These are phyloP conservation scores for Macrobrachium nipponense DNA, from an alignment of 1,140 invertebrate genomes.

Conservation along the genomic window DNA sequence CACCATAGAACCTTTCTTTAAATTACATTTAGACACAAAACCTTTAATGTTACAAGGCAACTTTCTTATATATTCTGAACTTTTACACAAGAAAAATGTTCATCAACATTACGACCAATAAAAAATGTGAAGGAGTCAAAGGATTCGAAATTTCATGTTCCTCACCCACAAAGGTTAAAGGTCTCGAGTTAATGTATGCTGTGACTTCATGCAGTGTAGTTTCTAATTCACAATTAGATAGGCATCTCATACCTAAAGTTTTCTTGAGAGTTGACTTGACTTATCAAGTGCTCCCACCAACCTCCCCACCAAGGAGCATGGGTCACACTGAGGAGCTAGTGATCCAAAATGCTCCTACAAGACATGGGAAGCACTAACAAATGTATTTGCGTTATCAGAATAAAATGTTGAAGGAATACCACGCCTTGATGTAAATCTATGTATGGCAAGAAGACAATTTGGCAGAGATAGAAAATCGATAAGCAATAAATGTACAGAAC, in stretches of 20 bases:
- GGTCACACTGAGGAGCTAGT: neutral
- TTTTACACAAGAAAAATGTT: neutral
- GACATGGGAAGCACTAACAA: neutral
- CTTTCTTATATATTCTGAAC: neutral
- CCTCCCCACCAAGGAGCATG: too few relatives aligned
- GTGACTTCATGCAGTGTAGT: neutral
- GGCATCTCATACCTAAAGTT: too few relatives aligned
- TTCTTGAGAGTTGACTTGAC: too few relatives aligned
- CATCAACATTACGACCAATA: neutral
- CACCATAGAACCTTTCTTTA: conserved; percentile 4
- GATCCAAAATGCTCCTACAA: neutral
- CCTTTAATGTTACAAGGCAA: neutral
- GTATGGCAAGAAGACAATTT: too few relatives aligned
- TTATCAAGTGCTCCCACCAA: too few relatives aligned
- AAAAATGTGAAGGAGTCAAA: conserved; percentile 6
- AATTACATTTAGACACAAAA: neutral
- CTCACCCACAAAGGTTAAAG: neutral
- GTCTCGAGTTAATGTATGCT: neutral
- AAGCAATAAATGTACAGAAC: neutral
- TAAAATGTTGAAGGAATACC: conserved; percentile 2
- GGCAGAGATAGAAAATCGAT: neutral
- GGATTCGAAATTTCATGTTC: neutral
- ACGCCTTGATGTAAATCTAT: neutral
- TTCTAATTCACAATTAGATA: too few relatives aligned
- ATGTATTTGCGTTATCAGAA: neutral